Percentiles rank a stretch among this genome's conserved stretches.
phyloP scores from a whole-genome alignment of 2,888 invertebrate genomes.

The Drosophila recens region DNA sequence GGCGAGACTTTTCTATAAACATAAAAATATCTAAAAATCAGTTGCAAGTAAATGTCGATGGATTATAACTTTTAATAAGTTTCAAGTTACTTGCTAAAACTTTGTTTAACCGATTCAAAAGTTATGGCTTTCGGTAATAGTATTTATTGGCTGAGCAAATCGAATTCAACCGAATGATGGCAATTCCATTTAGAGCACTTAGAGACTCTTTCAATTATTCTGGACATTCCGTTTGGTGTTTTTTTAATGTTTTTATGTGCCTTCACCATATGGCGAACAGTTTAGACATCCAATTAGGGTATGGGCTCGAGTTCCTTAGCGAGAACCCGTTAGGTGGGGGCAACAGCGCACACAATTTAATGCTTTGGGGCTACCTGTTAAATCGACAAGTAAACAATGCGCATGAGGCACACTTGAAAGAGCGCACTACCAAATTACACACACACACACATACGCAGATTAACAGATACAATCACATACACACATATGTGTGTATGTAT shows the following conservation, averaged over 20 bases:
- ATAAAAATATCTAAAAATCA: neutral
- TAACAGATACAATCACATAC: slow-evolving; percentile 1
- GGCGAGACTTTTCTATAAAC: neutral
- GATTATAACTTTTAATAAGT: neutral
- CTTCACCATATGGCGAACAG: slow-evolving; percentile 20
- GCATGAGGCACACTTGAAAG: slow-evolving; percentile 61
- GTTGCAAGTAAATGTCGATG: neutral
- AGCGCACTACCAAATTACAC: slow-evolving; percentile 62
- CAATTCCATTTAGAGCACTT: slow-evolving; percentile 40
- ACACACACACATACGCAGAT: slow-evolving; percentile 12
- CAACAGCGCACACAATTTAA: slow-evolving; percentile 29
- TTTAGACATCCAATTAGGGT: slow-evolving; percentile 56
- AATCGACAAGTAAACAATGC: slow-evolving; percentile 71
- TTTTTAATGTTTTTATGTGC: neutral
- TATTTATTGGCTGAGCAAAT: slow-evolving; percentile 19
- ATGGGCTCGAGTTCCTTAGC: slow-evolving; percentile 45
- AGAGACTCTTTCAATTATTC: slow-evolving; percentile 36
- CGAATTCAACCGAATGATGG: slow-evolving; percentile 6
- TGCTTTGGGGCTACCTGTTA: slow-evolving; percentile 71
- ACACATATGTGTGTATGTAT: neutral
- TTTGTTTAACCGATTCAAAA: neutral
- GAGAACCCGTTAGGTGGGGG: slow-evolving; percentile 36
- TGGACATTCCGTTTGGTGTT: slow-evolving; percentile 17
- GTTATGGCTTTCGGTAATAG: neutral
- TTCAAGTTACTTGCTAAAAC: neutral